Conservation (phyloP, 2,888 invertebrate genomes). For the Tetragonisca angustula region DNA sequence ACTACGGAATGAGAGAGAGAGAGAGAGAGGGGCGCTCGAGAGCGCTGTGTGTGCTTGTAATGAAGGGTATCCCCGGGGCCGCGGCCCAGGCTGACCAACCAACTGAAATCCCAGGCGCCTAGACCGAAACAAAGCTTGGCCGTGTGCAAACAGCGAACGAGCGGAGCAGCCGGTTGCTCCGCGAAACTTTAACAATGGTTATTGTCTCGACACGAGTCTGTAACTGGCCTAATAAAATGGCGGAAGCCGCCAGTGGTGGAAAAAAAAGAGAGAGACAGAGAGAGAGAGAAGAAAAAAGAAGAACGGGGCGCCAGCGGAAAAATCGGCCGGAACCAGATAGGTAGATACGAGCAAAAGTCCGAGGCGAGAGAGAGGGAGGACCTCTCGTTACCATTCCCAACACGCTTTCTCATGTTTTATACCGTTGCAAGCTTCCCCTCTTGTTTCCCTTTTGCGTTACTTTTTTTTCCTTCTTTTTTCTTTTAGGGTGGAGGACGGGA, state of each 20-base stretch:
- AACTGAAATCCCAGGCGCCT: constrained; percentile 21
- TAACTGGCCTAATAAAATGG: constrained; percentile 69
- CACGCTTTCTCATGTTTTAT: constrained; percentile 33
- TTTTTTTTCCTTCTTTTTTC: not conserved
- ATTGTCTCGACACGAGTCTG: constrained; percentile 62
- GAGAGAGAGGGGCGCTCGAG: too few relatives aligned
- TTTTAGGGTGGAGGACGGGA: not conserved
- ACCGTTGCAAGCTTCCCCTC: not conserved
- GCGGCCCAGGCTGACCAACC: not conserved
- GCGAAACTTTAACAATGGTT: constrained; percentile 69
- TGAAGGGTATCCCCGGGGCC: not conserved
- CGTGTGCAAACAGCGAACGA: constrained; percentile 19
- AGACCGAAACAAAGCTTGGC: constrained; percentile 24
- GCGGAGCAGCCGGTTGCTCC: constrained; percentile 36
- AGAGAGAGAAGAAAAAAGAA: not conserved
- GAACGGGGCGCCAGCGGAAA: constrained; percentile 12
- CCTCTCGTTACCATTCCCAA: constrained; percentile 50
- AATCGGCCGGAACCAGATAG: constrained; percentile 26
- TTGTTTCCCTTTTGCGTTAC: not conserved
- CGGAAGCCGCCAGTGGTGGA: constrained; percentile 23
- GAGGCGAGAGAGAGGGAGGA: constrained; percentile 3
- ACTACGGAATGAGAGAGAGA: not conserved
- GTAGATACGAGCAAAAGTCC: constrained; percentile 13
- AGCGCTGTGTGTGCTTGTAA: constrained; percentile 11
- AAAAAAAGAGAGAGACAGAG: not conserved